phyloP scores from a whole-genome alignment of 1,140 invertebrate genomes.

The Dendroctonus ponderosae region DNA sequence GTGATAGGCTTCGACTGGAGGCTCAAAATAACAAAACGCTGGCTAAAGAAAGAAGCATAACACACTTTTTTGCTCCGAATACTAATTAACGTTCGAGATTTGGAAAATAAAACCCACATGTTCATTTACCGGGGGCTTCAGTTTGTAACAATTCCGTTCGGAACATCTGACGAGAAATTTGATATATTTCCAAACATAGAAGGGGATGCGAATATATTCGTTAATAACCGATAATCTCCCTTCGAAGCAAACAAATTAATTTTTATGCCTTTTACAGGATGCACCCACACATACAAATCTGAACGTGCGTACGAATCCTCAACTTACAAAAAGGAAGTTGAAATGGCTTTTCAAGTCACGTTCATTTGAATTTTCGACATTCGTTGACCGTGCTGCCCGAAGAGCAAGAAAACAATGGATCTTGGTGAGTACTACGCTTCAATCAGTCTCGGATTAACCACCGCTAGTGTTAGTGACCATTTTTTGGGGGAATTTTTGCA shows the following conservation, averaged over 20 bases:
- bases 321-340: conserved; percentile 25
- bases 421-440: conserved; percentile 27
- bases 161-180: no score
- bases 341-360: conserved; percentile 34
- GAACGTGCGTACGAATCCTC: conserved; percentile 18
- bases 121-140: not conserved
- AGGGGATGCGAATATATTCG: no score
- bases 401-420: conserved; percentile 29
- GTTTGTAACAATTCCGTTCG: no score
- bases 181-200: no score
- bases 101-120: conserved; percentile 18
- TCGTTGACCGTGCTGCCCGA: conserved; percentile 22
- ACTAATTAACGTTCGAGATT: conserved; percentile 20
- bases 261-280: conserved; percentile 26
- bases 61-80: not conserved
- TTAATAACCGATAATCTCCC: no score
- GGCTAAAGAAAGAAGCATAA: not conserved
- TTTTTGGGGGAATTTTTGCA: conserved; percentile 10
- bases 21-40: no score
- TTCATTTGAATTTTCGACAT: conserved; percentile 27
- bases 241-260: conserved; percentile 4
- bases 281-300: conserved; percentile 18
- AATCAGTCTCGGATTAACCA: conserved; percentile 9
- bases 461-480: conserved; percentile 20
- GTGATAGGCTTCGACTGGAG: no score